Base-by-base conservation (phyloP, 2,113 vertebrate genomes). In the Lamprologus sp. region DNA sequence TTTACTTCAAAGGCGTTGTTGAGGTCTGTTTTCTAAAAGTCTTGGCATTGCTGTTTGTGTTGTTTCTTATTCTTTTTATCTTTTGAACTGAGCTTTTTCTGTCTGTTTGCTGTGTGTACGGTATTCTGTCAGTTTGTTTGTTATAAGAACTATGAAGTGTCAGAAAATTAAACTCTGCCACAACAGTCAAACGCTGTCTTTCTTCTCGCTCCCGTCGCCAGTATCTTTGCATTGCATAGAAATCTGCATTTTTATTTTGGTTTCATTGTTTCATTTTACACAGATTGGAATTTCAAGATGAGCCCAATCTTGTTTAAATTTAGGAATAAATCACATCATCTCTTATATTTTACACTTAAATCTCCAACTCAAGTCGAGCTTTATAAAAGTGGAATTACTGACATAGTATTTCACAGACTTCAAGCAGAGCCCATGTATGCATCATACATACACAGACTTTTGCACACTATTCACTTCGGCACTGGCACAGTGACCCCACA, bases 141-240 rank as follows among this genome's bases (percentile, higher is more conserved):
- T 93, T 95, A 90, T 84, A 90, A 85, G 77, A 33, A 92, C 86
- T 90, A 88, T 88, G 77, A 94, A 88, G 92, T 93, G 90, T 93
- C 94, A 92, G 92, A 89, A 81, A 91, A 93, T 92, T 94, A 92
- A 95, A 95, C 92, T 93, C 92, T 96, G 93, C 86, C 91, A 92
- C 91, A 90, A 81, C 73, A 91, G 82, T 31, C 26, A 1, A 26
- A 79, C 5, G 13, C 40, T 9, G 1, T 63, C 21, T 83, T 84
- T 79, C 21, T 87, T 88, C 31, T 31, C 8, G 4, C 15, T 31
- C 6, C n/a, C 23, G 7, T 51, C 73, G 2, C 26, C 37, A 70
- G 7, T 12, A 5, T 19, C 8, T 8, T 17, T 19, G 15, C 5
- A 42, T 56, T n/a, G 49, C 83, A 33, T 33, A 28, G 15, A 75